Evolutionary conservation across 2,797 vertebrate genomes (phyloP).

Genomic region (Sphaeramia orbicularis): DNA sequence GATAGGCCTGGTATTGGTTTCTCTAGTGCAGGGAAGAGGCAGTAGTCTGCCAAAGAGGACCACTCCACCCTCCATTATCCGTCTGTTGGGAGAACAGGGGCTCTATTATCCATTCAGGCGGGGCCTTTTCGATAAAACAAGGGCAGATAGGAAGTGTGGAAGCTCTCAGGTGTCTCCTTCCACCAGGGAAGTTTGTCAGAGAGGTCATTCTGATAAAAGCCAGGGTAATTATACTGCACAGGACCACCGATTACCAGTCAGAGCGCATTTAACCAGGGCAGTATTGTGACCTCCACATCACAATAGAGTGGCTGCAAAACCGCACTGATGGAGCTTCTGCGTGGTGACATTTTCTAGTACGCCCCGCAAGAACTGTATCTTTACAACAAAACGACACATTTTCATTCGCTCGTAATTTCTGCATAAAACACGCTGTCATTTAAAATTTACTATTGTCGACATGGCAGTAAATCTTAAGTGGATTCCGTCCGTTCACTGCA

Average conservation of each 20-base stretch:
- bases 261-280: constrained; percentile 71
- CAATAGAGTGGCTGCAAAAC: constrained; percentile 33
- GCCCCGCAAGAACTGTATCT: too few species aligned
- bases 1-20: constrained; percentile 88
- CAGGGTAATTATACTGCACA: constrained; percentile 75
- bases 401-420: too few species aligned
- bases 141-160: constrained; percentile 80
- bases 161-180: constrained; percentile 81
- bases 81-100: constrained; percentile 84
- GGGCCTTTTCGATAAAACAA: constrained; percentile 78
- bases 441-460: too few species aligned
- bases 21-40: constrained; percentile 84
- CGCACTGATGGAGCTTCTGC: constrained; percentile 11
- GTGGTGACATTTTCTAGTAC: neutral
- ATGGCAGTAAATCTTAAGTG: neutral
- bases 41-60: constrained; percentile 82
- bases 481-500: constrained; percentile 1
- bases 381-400: too few species aligned
- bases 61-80: constrained; percentile 84
- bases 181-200: constrained; percentile 75
- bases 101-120: constrained; percentile 81
- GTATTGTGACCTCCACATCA: constrained; percentile 62
- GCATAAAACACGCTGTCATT: too few species aligned
- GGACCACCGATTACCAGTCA: constrained; percentile 72
- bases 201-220: constrained; percentile 79